Evolutionary conservation across 2,888 invertebrate species (phyloP), one percentile per base, ranked within the genome.

Genomic region (Tenthredo amoena): DNA sequence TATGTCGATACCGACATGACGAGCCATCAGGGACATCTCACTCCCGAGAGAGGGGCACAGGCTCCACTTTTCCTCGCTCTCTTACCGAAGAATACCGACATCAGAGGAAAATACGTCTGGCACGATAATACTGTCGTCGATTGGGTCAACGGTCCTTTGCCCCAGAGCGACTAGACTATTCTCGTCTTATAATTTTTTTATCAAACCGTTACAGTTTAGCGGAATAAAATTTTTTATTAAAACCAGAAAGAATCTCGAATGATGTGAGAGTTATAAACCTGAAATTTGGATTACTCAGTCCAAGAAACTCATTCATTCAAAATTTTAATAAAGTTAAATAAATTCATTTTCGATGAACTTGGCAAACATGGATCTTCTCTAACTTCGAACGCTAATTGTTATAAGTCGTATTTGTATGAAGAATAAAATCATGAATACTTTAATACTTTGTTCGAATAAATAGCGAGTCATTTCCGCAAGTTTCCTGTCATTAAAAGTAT

Each of bases 1-100:
- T 97, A 96, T 91, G 97, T 97, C 0, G 95, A 95, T 88, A 98
- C 97, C 0, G 97, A 97, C 90, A 96, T 98, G 97, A 94, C 96
- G 0, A 96, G 95, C 43, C 96, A 96, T 89, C 95, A 95, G 89
- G 97, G 96, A 0, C 90, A 92, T 0, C 92, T 96, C 26, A 94
- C 94, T 0, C 94, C 95, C n/a, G 96, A 96, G 71, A 91, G 95
- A 92, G 95, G 95, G 0, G 96, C 96, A 0, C 93, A 91, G 21
- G 95, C 95, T 4, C 95, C 96, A 0, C 90, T 96, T 0, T 96
- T 95, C 89, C 91, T 96, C 87, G 96, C 95, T 72, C 94, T 95
- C 92, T 94, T 93, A 94, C 96, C 89, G 0, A 92, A 94, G 0
- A 93, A 94, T 87, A 89, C 90, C 55, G 91, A 94, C 0, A 94